Conservation (phyloP, 1,140 invertebrate species). For the Whitmania pigra region DNA sequence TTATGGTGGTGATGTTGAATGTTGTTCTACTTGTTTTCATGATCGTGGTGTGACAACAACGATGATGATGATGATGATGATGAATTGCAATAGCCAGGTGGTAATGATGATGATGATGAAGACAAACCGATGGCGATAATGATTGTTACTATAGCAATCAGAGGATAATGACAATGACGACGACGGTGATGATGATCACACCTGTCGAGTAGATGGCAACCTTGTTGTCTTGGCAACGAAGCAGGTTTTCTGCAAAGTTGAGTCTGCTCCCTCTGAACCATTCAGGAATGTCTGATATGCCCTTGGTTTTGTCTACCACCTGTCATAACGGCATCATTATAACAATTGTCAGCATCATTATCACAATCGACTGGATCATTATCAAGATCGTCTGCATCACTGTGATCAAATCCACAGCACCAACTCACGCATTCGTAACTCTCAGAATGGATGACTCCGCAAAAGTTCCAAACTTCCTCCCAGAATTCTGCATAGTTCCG, state of each 20-base stretch:
- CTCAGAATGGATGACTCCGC: conserved; percentile 37
- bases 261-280: conserved; percentile 43
- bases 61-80: not conserved
- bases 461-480: conserved; percentile 43
- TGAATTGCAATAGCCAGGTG: too few relatives aligned
- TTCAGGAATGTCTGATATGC: conserved; percentile 42
- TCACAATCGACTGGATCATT: too few relatives aligned
- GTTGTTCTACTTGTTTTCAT: not conserved
- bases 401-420: not conserved
- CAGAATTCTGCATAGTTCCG: conserved; percentile 45
- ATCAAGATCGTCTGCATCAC: too few relatives aligned
- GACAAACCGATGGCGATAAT: too few relatives aligned
- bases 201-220: conserved; percentile 43
- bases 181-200: conserved; percentile 26
- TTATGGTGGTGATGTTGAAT: too few relatives aligned
- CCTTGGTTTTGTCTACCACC: conserved; percentile 39
- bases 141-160: too few relatives aligned
- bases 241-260: conserved; percentile 47
- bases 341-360: not conserved
- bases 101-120: too few relatives aligned
- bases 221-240: conserved; percentile 37
- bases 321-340: conserved; percentile 21
- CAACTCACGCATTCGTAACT: conserved; percentile 35
- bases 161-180: too few relatives aligned
- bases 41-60: not conserved